These are phyloP conservation scores for Helicoverpa armigera DNA, from an alignment of 1,140 invertebrate species.

Conservation along the genomic window DNA sequence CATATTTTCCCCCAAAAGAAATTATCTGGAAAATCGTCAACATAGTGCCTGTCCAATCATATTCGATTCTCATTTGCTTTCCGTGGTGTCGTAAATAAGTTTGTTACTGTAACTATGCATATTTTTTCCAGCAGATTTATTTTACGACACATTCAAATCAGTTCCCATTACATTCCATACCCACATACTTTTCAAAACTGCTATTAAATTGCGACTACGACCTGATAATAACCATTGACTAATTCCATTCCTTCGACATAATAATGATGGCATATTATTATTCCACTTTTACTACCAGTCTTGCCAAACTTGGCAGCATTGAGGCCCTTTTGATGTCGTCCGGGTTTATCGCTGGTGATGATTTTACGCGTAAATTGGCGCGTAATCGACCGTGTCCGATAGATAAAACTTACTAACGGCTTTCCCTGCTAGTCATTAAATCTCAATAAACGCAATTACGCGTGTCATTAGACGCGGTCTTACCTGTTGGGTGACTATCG, in stretches of 20 bases:
- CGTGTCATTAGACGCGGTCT: background rate
- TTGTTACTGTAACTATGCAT: too few species aligned
- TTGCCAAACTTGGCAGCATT: background rate
- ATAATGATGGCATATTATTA: background rate
- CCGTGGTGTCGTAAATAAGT: too few species aligned
- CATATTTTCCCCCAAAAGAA: background rate
- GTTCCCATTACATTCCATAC: too few species aligned
- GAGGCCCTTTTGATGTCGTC: background rate
- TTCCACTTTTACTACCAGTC: background rate
- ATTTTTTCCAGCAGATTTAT: too few species aligned
- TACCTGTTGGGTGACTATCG: constrained; percentile 27
- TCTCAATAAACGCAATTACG: constrained; percentile 40
- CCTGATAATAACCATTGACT: background rate
- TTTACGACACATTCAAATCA: too few species aligned
- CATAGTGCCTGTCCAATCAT: too few species aligned
- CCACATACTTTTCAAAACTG: constrained; percentile 3
- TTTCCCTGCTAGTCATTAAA: constrained; percentile 31
- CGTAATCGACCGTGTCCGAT: constrained; percentile 26
- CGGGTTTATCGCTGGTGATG: background rate
- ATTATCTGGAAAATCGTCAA: background rate
- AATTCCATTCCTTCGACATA: background rate
- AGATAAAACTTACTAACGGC: constrained; percentile 42
- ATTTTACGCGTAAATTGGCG: constrained; percentile 20
- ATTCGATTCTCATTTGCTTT: too few species aligned
- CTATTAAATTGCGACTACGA: background rate